Base-by-base conservation (phyloP, 2,797 vertebrate species). In the Myripristis jacobus region DNA sequence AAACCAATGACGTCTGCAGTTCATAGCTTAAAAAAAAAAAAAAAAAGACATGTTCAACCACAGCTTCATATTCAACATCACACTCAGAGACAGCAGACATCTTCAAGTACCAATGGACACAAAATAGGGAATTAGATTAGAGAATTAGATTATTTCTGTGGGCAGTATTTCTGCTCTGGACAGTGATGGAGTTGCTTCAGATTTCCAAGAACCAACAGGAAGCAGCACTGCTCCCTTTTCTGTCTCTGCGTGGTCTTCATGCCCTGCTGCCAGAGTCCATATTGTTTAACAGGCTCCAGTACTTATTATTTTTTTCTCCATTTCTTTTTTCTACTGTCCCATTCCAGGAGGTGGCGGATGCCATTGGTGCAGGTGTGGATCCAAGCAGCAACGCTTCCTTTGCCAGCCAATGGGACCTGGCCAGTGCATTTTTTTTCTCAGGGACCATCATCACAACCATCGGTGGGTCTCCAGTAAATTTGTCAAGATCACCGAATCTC, bases 391-490 rank as follows among this genome's bases (percentile, higher is more conserved):
- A 96, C 65, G 4, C 66, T 24, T 90, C 92, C 38, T 91, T 86
- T 56, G 83, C 83, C 81, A 96, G 92, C 53, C 93, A 91, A 50
- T 98, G 96, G 96, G 95, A 97, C 87, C 84, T 97, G 79, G 92
- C 94, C 75, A 96, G 95, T 48, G 95, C 96, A 66, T 96, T 97
- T 83, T 97, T 98, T 90, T 98, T 98, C 91, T 96, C 96, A 31
- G 96, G 96, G 59, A 98, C 96, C n/a, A 93, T 98, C 83, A 94
- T 98, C 89, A 97, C 96, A 75, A 98, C 96, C 66, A 97, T 98
- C 0, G 96, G 96, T 97, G 85, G 24, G 92, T 77, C 24, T 66
- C 7, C 54, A 31, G 13, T 7, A 34, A 4, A 66, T 50, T 2
- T 9, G 34, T 36, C 34, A 21, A 41, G 1, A 27, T 29, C 4